Evolutionary conservation across 2,113 vertebrate genomes (phyloP), one percentile per base, ranked within the genome.

Genomic region (Gasterosteus nipponicus): DNA sequence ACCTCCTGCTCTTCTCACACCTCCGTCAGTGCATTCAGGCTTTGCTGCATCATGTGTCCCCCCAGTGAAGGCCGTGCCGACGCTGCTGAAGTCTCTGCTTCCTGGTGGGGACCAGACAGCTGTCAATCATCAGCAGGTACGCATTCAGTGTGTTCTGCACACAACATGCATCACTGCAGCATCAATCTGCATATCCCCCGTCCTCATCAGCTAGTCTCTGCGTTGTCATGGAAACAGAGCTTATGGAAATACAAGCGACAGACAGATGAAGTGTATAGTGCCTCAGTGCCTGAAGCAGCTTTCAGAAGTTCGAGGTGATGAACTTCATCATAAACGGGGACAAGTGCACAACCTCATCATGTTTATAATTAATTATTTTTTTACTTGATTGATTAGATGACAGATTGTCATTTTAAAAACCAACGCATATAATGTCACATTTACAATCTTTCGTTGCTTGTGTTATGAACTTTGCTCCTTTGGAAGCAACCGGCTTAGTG

Each of bases 51-150:
- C 95, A 89, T 96, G 95, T 93, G 91, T 97, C 92, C 95, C 84
- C 57, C 60, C 96, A 74, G 96, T 96, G 10, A 98, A 95, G 89
- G 95, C 97, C 62, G 90, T 98, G 89, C 98, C 97, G 61, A 96
- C 95, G 88, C 94, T 98, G 66, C 94, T 98, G 33, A 98, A 97
- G 91, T 97, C 97, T 4, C 95, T 98, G 59, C 96, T 99, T 82
- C 97, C 97, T 2, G 92, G 92, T 2, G 92, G 93, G 73, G 93
- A 94, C 68, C 93, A 91, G 72, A 90, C 94, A 49, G 89, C 91
- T 19, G 84, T 91, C 4, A 77, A 81, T 4, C 96, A 95, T 3
- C 96, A 95, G 44, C 96, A 98, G 97, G 98, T 99, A 86, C 38
- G 14, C 35, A 0, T 10, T 64, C 38, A 39, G 31, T n/a, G 8